Percentiles rank a stretch among this genome's conserved stretches.
Evolutionary conservation across 2,888 invertebrate genomes (phyloP).

Genomic region (Noctua janthe): DNA sequence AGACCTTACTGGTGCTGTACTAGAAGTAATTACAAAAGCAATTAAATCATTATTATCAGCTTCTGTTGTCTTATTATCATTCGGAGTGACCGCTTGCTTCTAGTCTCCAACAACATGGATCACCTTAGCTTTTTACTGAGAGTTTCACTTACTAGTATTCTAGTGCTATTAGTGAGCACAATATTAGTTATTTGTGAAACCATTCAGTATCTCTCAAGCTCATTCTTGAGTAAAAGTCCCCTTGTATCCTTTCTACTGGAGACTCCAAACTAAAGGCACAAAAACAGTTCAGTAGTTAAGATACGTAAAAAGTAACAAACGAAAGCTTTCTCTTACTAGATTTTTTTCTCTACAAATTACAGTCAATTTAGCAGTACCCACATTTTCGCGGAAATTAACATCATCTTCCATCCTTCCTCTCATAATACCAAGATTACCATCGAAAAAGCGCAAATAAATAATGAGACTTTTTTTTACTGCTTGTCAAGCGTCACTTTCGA

Average conservation of each 20-base stretch:
- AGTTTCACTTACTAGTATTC: not conserved
- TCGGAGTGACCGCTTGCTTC: not conserved
- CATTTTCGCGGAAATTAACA: not conserved
- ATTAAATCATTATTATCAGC: not conserved
- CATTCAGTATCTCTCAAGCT: not conserved
- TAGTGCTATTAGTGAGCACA: not conserved
- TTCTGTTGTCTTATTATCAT: constrained; percentile 8
- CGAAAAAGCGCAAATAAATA: constrained; percentile 48
- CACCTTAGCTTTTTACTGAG: not conserved
- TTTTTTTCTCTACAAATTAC: not conserved
- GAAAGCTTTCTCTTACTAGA: not conserved
- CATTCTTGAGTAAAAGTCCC: accelerated
- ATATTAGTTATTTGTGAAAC: not conserved
- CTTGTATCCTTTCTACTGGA: not conserved
- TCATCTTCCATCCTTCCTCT: not conserved
- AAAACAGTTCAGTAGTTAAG: not conserved
- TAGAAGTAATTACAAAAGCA: constrained; percentile 4
- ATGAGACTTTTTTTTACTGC: constrained; percentile 69
- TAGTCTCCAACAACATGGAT: not conserved
- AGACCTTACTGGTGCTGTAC: not conserved
- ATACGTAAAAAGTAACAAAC: not conserved
- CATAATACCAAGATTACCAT: constrained; percentile 21
- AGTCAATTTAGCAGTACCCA: not conserved
- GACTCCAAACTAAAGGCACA: not conserved
- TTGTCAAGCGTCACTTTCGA: constrained; percentile 77